These are phyloP conservation scores for Aurelia aurita complex sp. Pacific DNA, from an alignment of 30 jellyfish, hydroid and myxozoan genomes.

Conservation along the genomic window DNA sequence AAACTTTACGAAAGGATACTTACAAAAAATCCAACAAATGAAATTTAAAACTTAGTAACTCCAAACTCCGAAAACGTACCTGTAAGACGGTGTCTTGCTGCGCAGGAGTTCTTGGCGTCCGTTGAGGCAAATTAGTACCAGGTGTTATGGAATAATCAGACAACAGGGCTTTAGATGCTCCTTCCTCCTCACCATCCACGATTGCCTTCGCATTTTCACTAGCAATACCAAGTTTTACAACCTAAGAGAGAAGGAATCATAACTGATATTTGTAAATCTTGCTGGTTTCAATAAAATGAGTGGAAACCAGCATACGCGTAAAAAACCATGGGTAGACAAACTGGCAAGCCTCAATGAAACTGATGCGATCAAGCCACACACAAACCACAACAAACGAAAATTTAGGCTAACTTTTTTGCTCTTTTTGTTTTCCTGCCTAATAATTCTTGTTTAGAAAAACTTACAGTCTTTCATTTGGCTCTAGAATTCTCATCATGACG, in stretches of 20 bases:
- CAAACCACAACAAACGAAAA: too few relatives aligned
- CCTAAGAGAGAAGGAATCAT: conserved; percentile 47
- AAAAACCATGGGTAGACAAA: too few relatives aligned
- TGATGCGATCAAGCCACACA: too few relatives aligned
- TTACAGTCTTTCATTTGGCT: too few relatives aligned
- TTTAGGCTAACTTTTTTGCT: too few relatives aligned
- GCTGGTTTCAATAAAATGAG: background rate
- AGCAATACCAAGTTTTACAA: conserved; percentile 91
- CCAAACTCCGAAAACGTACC: conserved; percentile 15
- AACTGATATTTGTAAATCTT: background rate
- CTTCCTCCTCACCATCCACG: conserved; percentile 87
- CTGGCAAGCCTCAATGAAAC: too few relatives aligned
- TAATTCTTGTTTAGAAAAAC: too few relatives aligned
- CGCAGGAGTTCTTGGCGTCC: conserved; percentile 99
- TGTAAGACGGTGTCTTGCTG: conserved; percentile 89
- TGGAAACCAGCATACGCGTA: background rate
- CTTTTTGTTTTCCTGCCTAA: too few relatives aligned
- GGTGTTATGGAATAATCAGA: conserved; percentile 96
- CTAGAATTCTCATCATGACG: too few relatives aligned
- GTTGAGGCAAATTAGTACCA: conserved; percentile 85
- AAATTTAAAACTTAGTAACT: too few relatives aligned
- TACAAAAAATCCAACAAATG: too few relatives aligned
- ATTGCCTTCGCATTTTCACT: conserved; percentile 93
- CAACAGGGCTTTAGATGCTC: conserved; percentile 79
- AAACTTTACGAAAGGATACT: too few relatives aligned